A percentile compares a stretch with the other conserved stretches of the same genome.
Conservation (phyloP, 1,140 invertebrate species). For the silkworm (Bombyx mori) region DNA sequence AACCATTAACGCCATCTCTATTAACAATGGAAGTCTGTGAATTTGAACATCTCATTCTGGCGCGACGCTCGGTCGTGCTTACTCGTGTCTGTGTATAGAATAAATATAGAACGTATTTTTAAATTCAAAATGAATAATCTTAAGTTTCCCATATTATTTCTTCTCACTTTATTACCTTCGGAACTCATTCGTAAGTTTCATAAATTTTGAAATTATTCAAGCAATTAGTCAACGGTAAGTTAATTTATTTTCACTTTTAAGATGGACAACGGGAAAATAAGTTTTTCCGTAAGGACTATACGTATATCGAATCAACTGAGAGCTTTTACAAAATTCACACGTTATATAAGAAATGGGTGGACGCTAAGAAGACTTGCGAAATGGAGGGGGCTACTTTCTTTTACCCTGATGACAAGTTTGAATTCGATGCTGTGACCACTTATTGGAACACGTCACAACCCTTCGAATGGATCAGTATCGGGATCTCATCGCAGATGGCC, state of each 20-base stretch:
- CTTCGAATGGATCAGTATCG: constrained; percentile 31
- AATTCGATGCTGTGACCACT: constrained; percentile 27
- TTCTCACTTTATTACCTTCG: no score
- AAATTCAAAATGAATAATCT: no score
- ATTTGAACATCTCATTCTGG: no score
- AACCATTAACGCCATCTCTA: no score
- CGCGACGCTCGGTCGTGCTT: no score
- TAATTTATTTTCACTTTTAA: constrained; percentile 2
- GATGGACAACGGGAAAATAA: constrained; percentile 17
- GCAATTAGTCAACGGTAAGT: neutral
- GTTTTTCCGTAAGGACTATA: constrained; percentile 34
- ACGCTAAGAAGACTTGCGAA: constrained; percentile 33
- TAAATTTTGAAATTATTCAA: neutral
- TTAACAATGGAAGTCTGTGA: no score
- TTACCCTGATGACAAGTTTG: constrained; percentile 37
- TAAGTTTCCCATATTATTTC: no score
- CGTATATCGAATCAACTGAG: constrained; percentile 18
- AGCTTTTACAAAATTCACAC: constrained; percentile 48
- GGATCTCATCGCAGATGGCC: constrained; percentile 34
- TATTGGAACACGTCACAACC: constrained; percentile 39
- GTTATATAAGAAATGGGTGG: constrained; percentile 29
- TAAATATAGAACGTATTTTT: no score
- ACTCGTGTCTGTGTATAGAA: no score
- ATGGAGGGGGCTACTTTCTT: constrained; percentile 46
- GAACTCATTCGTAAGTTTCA: no score